Conservation (phyloP, 2,888 invertebrate species). For the Cephalotes varians region DNA sequence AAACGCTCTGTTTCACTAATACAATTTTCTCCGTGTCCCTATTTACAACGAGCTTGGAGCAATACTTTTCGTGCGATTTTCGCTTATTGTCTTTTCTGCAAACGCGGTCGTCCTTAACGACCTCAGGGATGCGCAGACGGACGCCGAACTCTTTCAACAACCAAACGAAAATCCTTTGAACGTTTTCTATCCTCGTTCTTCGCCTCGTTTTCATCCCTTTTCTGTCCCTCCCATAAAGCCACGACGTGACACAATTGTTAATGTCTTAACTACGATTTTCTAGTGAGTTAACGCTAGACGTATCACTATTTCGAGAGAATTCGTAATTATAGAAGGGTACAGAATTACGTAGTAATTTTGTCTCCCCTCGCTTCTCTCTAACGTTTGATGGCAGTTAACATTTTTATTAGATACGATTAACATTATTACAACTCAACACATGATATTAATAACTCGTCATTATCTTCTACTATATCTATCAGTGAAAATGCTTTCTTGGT, state of each 20-base stretch:
- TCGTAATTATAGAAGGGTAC: neutral
- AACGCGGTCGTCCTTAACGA: slow-evolving; percentile 8
- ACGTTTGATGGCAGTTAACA: neutral
- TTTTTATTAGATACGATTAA: slow-evolving; percentile 7
- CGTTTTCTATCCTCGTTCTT: slow-evolving; percentile 17
- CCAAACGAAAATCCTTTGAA: slow-evolving; percentile 36
- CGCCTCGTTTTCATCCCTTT: neutral
- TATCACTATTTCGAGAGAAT: neutral
- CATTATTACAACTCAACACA: neutral
- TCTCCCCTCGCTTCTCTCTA: neutral
- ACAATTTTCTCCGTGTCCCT: slow-evolving; percentile 8
- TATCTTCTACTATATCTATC: neutral
- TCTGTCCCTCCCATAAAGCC: neutral
- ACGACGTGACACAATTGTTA: slow-evolving; percentile 13
- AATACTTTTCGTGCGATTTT: slow-evolving; percentile 31
- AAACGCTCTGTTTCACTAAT: slow-evolving; percentile 11
- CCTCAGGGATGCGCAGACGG: slow-evolving; percentile 11
- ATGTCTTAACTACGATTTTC: neutral
- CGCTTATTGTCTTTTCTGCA: slow-evolving; percentile 22
- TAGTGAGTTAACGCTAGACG: neutral
- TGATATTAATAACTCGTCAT: neutral
- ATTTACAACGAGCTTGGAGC: neutral
- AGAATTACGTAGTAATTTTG: neutral
- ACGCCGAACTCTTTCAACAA: neutral
- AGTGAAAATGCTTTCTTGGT: neutral